Percentiles rank a stretch among this genome's conserved stretches.
Conservation (phyloP, 1,140 invertebrate species). For the Babylonia areolata region DNA sequence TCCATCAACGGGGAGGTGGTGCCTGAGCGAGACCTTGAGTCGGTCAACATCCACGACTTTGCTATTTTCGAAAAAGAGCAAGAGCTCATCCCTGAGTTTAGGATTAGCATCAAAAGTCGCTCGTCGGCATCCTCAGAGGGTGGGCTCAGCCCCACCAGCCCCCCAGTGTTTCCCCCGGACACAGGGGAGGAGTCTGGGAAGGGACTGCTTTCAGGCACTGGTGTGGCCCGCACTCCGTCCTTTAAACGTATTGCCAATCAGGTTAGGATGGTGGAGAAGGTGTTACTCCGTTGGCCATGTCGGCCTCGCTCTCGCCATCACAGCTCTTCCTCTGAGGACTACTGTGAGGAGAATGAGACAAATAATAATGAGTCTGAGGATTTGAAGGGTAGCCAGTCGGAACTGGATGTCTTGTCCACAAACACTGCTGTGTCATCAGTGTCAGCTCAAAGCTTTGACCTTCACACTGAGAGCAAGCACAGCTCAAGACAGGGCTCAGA, state of each 20-base stretch:
- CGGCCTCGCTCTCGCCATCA: constrained; percentile 61
- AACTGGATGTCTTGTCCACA: constrained; percentile 45
- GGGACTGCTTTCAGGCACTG: neutral
- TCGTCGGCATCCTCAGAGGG: constrained; percentile 25
- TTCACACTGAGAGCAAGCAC: neutral
- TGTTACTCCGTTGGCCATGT: constrained; percentile 59
- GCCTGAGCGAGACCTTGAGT: constrained; percentile 51
- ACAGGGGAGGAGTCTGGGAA: neutral
- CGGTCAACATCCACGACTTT: constrained; percentile 74
- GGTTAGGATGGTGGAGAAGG: constrained; percentile 59
- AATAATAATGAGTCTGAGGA: constrained; percentile 19
- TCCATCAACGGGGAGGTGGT: constrained; percentile 74
- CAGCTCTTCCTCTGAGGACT: constrained; percentile 72
- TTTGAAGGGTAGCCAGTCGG: constrained; percentile 18
- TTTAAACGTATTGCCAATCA: constrained; percentile 64
- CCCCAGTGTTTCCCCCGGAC: neutral
- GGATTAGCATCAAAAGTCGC: constrained; percentile 57
- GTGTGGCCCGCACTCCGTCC: constrained; percentile 47
- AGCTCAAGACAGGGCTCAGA: neutral
- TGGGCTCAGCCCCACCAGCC: neutral
- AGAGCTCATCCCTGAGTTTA: constrained; percentile 67
- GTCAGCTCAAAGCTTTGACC: constrained; percentile 33
- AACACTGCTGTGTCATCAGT: constrained; percentile 47
- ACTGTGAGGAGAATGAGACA: constrained; percentile 42
- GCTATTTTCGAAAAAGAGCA: constrained; percentile 71